phyloP scores from a whole-genome alignment of 2,797 vertebrate genomes.

The Hydrocynus forskahlii region DNA sequence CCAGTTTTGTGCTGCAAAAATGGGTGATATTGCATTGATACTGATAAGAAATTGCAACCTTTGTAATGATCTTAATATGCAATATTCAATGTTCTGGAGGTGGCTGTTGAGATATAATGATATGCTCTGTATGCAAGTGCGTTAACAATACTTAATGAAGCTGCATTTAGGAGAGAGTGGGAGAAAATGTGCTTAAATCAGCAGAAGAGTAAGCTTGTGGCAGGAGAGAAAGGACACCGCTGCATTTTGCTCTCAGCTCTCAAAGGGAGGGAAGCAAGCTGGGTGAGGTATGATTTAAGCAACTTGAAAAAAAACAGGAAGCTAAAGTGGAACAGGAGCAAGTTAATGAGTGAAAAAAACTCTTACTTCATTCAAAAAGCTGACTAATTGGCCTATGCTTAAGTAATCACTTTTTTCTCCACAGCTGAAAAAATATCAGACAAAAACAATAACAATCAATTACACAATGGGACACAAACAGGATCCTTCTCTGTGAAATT shows the following conservation, averaged over 20 bases:
- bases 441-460: constrained; percentile 63
- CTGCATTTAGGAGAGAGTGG: background rate
- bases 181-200: constrained; percentile 24
- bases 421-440: constrained; percentile 99
- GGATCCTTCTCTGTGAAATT: constrained; percentile 14
- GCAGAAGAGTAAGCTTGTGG: background rate
- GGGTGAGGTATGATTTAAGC: constrained; percentile 28
- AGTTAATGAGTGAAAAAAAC: constrained; percentile 98
- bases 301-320: constrained; percentile 32
- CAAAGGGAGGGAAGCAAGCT: constrained; percentile 34
- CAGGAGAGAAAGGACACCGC: constrained; percentile 4
- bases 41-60: background rate
- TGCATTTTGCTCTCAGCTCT: constrained; percentile 14
- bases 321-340: constrained; percentile 63
- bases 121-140: constrained; percentile 15
- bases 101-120: background rate
- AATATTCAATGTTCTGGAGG: background rate
- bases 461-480: constrained; percentile 64
- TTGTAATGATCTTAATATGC: background rate
- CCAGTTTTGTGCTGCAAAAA: background rate
- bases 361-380: constrained; percentile 99
- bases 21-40: background rate
- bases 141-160: constrained; percentile 16
- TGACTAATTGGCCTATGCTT: constrained; percentile 99
- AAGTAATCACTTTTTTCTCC: constrained; percentile 99